These are phyloP conservation scores for Ellobium chinense DNA, from an alignment of 2,888 invertebrate species.

Conservation along the genomic window DNA sequence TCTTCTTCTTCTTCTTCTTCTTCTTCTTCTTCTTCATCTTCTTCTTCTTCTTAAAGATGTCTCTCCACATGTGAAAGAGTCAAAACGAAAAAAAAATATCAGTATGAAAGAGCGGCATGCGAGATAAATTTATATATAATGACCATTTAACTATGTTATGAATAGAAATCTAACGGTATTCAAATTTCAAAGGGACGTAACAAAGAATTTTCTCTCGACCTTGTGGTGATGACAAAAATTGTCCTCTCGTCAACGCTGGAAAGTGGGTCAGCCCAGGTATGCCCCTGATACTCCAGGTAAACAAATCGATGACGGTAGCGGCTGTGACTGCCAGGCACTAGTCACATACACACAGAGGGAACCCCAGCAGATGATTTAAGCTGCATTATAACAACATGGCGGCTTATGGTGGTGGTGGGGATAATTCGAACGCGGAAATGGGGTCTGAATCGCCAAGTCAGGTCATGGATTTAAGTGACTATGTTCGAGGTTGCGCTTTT, in stretches of 20 bases:
- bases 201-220: not conserved
- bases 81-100: too few relatives aligned
- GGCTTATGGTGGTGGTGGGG: not conserved
- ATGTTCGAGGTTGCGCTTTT: conserved; percentile 56
- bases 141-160: too few relatives aligned
- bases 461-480: conserved; percentile 49
- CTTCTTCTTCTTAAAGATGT: too few relatives aligned
- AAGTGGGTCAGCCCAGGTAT: conserved; percentile 39
- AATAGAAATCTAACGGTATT: too few relatives aligned
- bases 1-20: too few relatives aligned
- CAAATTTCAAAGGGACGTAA: not conserved
- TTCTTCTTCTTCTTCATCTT: too few relatives aligned
- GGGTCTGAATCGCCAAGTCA: not conserved
- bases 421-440: not conserved
- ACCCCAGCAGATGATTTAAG: too few relatives aligned
- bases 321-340: not conserved
- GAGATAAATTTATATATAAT: too few relatives aligned
- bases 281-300: conserved; percentile 13
- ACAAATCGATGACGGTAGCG: conserved; percentile 25
- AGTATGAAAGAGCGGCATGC: too few relatives aligned
- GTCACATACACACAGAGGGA: too few relatives aligned
- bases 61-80: too few relatives aligned
- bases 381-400: conserved; percentile 20
- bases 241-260: not conserved
- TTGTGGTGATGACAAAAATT: too few relatives aligned